A percentile compares a stretch with the other conserved stretches of the same genome.
phyloP scores from a whole-genome alignment of 1,140 invertebrate species.

The Achroia grisella region DNA sequence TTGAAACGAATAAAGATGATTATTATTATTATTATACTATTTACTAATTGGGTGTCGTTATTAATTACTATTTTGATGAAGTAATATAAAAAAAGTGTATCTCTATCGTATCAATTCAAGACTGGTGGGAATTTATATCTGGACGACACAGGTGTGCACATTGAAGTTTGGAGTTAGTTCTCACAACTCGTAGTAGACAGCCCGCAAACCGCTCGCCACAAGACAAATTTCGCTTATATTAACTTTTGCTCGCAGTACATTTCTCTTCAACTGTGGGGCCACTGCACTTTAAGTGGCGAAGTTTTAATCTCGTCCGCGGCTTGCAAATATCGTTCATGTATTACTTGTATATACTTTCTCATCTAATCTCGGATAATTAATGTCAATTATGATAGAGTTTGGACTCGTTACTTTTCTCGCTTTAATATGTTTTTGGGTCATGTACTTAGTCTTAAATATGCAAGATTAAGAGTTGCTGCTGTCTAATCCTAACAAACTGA shows the following conservation, averaged over 20 bases:
- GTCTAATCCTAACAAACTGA: no score
- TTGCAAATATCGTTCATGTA: constrained; percentile 20
- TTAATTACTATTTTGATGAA: not conserved
- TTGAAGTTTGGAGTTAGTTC: constrained; percentile 28
- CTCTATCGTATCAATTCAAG: constrained; percentile 6
- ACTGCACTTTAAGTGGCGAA: constrained; percentile 60
- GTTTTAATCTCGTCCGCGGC: constrained; percentile 53
- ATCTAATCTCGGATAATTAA: constrained; percentile 19
- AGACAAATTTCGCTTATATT: constrained; percentile 64
- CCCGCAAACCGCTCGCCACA: constrained; percentile 42
- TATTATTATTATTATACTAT: constrained; percentile 12
- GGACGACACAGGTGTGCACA: constrained; percentile 28
- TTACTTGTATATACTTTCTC: not conserved
- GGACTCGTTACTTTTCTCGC: no score
- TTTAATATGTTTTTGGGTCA: no score
- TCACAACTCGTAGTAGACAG: not conserved
- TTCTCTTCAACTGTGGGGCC: constrained; percentile 46
- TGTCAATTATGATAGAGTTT: constrained; percentile 30
- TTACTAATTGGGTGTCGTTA: constrained; percentile 28
- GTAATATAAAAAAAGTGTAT: constrained; percentile 1
- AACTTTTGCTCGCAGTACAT: constrained; percentile 62
- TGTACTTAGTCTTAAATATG: no score
- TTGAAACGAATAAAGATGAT: no score
- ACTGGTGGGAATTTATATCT: constrained; percentile 12
- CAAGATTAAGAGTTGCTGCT: no score